phyloP scores from a whole-genome alignment of 2,888 invertebrate genomes.

The Nudaria mundana region DNA sequence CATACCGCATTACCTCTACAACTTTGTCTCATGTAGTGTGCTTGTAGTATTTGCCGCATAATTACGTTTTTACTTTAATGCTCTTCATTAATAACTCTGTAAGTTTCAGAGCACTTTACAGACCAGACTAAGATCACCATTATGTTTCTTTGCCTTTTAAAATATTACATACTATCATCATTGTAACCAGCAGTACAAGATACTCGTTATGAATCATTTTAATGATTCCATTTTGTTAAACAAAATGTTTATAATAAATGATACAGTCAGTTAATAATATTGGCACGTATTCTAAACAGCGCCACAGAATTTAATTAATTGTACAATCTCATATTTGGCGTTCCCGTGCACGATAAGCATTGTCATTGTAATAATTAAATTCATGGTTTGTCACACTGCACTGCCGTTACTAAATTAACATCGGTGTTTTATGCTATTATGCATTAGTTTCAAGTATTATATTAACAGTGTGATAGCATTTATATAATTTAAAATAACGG shows the following conservation, averaged over 20 bases:
- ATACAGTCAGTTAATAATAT: not conserved
- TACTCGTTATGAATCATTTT: no score
- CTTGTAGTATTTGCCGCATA: conserved; percentile 26
- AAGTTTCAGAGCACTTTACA: no score
- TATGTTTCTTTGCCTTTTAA: no score
- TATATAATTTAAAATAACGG: no score
- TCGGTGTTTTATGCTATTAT: conserved; percentile 6
- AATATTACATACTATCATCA: no score
- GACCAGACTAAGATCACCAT: no score
- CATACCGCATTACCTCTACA: conserved; percentile 59
- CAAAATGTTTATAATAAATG: no score
- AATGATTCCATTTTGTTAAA: no score
- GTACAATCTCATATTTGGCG: conserved; percentile 27
- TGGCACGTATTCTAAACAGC: conserved; percentile 9
- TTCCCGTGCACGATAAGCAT: conserved; percentile 22
- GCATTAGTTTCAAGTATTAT: no score
- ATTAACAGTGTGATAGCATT: no score
- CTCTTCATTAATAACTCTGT: no score
- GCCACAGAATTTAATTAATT: conserved; percentile 31
- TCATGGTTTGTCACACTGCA: conserved; percentile 14
- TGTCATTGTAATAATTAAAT: conserved; percentile 33
- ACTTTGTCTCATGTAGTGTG: conserved; percentile 40
- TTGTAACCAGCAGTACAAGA: no score
- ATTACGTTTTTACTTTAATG: conserved; percentile 9
- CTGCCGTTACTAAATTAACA: conserved; percentile 2